Base-by-base conservation (phyloP, 1,140 invertebrate species). In the Eufriesea mexicana region DNA sequence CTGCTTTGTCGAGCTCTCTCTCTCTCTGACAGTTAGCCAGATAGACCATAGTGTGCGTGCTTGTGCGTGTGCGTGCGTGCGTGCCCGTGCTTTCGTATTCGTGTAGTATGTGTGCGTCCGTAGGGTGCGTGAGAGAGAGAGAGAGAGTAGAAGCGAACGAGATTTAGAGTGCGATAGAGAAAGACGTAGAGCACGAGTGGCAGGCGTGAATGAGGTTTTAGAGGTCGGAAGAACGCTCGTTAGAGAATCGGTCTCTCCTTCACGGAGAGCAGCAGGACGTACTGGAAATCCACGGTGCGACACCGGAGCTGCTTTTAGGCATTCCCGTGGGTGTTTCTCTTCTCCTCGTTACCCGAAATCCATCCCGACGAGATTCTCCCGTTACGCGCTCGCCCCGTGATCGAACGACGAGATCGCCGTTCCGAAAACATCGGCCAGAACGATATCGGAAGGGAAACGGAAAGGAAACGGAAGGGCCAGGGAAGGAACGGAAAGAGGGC, bases 141-240 rank as follows among this genome's bases (percentile, higher is more conserved):
- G 72, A 72, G 54, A 14, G 42, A 62, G 1, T n/a, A n/a, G n/a
- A n/a, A 86, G 28, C 42, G 68, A 10, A 28, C 51, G 35, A 45
- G 71, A 74, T 74, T 74, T 59, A 45, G 55, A 74, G 71, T n/a
- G 54, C 7, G n/a, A 64, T 42, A 66, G 5, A 68, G 71, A 14
- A 42, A 10, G 20, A 2, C 28, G 35, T 7, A 57, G 54, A 76
- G 71, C 49, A 78, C 59, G 71, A 76, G 77, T 72, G 81, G 47
- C 35, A 61, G 74, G 57, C 67, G 62, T 64, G 75, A 85, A 78
- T 81, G 68, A n/a, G 75, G 84, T 70, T 79, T 71, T 51, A 68
- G 73, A 68, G 74, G 64, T 62, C 81, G 74, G 74, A 23, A 51
- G 57, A 47, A 78, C 55, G 55, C 7, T 54, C 9, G 28, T 71